These are phyloP conservation scores for Argopecten irradians DNA, from an alignment of 1,140 invertebrate species.

Conservation along the genomic window DNA sequence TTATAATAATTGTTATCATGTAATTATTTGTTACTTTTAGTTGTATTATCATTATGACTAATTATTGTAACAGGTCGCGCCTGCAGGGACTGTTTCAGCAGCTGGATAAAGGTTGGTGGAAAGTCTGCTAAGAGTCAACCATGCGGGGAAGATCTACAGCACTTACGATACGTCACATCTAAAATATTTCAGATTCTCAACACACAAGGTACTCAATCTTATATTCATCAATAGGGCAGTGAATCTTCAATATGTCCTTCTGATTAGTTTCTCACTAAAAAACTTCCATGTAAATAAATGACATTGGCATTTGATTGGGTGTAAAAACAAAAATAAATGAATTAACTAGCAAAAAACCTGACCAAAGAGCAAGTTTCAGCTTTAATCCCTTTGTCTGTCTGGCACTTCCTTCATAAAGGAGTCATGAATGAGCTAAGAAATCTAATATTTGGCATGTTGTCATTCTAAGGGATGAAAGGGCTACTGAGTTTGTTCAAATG, in stretches of 20 bases:
- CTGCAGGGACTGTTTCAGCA: constrained; percentile 68
- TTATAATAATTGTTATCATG: no score
- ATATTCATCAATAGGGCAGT: neutral
- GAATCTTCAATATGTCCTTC: neutral
- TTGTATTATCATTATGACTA: no score
- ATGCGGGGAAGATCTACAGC: constrained; percentile 68
- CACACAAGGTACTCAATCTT: constrained; percentile 64
- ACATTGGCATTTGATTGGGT: neutral
- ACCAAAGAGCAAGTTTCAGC: no score
- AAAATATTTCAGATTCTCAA: constrained; percentile 68
- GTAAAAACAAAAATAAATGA: no score
- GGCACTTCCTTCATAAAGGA: no score
- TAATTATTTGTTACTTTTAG: no score
- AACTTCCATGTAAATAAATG: neutral
- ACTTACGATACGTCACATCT: constrained; percentile 68
- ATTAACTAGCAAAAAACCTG: no score
- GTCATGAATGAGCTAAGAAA: no score
- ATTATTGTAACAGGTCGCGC: constrained; percentile 54
- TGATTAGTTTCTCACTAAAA: neutral
- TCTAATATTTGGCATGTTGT: no score
- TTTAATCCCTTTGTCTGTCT: no score
- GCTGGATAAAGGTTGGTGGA: constrained; percentile 65
- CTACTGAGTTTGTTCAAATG: no score
- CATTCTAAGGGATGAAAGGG: no score
- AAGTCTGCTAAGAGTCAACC: constrained; percentile 57